Evolutionary conservation across 2,888 invertebrate species (phyloP).

Genomic region (Merodon equestris): DNA sequence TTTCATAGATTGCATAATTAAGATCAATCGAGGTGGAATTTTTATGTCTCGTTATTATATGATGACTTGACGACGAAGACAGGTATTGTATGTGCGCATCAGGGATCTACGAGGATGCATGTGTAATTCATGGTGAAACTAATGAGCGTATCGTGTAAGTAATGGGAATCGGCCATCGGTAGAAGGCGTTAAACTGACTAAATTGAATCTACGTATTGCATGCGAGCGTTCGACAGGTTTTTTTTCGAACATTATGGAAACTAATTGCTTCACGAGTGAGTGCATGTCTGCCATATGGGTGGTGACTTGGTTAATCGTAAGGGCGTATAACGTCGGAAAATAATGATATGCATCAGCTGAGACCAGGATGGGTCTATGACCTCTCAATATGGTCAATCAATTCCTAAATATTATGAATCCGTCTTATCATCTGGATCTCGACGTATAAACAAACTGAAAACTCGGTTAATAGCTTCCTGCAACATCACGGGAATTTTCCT

Average conservation of each 20-base stretch:
- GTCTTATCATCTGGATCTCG: no score
- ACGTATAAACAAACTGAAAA: no score
- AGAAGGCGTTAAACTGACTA: slow-evolving; percentile 56
- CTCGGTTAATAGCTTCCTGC: no score
- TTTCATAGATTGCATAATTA: slow-evolving; percentile 71
- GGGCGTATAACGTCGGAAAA: no score
- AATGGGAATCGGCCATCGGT: slow-evolving; percentile 65
- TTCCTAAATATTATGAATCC: no score
- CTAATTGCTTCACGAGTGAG: slow-evolving; percentile 24
- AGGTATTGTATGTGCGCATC: slow-evolving; percentile 26
- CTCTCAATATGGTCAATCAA: no score
- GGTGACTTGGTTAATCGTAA: no score
- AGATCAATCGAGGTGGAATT: slow-evolving; percentile 71
- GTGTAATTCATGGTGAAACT: slow-evolving; percentile 74
- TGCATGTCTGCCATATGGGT: background rate
- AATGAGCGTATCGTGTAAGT: slow-evolving; percentile 73
- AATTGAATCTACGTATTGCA: slow-evolving; percentile 23
- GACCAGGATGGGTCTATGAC: no score
- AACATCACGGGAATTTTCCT: no score
- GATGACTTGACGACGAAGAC: slow-evolving; percentile 51
- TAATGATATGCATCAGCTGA: no score
- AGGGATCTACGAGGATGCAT: slow-evolving; percentile 23
- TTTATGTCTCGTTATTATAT: slow-evolving; percentile 69
- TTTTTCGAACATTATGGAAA: slow-evolving; percentile 21
- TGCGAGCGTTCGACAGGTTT: background rate